Conservation (phyloP, 1,140 invertebrate species). For the Oryzaephilus surinamensis region DNA sequence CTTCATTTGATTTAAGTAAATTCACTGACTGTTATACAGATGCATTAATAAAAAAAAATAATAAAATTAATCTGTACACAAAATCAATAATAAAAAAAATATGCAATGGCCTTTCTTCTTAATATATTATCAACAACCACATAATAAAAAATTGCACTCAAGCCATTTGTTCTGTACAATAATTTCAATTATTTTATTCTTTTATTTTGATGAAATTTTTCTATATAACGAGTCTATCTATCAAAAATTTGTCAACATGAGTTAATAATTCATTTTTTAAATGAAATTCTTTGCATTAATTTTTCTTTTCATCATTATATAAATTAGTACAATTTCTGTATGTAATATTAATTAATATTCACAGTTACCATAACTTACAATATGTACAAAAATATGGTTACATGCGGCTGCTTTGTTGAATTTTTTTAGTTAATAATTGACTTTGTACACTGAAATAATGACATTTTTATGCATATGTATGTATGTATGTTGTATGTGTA, state of each 20-base stretch:
- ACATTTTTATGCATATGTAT: too few relatives aligned
- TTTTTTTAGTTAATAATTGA: too few relatives aligned
- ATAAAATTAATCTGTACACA: constrained; percentile 21
- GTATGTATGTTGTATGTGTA: too few relatives aligned
- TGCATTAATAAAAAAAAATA: constrained; percentile 20
- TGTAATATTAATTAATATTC: constrained; percentile 36
- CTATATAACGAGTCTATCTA: constrained; percentile 37
- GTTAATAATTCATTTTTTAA: constrained; percentile 39
- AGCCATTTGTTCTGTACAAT: constrained; percentile 37
- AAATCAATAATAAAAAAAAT: too few relatives aligned
- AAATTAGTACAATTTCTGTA: constrained; percentile 36
- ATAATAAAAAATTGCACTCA: constrained; percentile 31
- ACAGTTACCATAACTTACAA: constrained; percentile 39
- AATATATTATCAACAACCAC: constrained; percentile 30
- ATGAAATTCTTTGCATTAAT: too few relatives aligned
- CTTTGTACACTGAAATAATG: constrained; percentile 41
- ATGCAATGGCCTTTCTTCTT: too few relatives aligned
- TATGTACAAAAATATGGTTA: constrained; percentile 45
- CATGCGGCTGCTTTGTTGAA: constrained; percentile 30
- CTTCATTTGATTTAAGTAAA: too few relatives aligned
- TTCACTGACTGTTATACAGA: too few relatives aligned
- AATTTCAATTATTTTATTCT: too few relatives aligned
- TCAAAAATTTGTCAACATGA: constrained; percentile 38
- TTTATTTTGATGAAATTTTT: constrained; percentile 26
- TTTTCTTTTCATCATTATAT: constrained; percentile 34